A percentile compares a stretch with the other conserved stretches of the same genome.
Conservation (phyloP, 1,140 invertebrate species). For the Bombus difficillimus region DNA sequence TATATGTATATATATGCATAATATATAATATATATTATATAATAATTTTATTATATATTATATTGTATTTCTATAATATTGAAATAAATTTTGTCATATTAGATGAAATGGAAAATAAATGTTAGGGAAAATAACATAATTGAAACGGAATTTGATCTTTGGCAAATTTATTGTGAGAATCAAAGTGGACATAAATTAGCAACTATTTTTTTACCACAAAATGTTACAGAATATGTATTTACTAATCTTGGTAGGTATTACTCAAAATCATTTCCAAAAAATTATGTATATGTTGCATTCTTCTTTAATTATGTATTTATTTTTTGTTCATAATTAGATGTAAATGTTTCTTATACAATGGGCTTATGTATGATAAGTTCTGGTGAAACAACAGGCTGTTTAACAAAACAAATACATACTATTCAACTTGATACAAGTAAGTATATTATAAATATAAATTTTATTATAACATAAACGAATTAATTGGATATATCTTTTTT, state of each 20-base stretch:
- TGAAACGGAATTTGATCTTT: conserved; percentile 76
- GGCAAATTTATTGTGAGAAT: conserved; percentile 81
- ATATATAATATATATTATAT: no score
- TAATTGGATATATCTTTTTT: conserved; percentile 16
- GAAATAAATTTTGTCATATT: conserved; percentile 27
- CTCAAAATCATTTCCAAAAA: conserved; percentile 1
- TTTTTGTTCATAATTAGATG: conserved; percentile 62
- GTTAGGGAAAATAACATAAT: conserved; percentile 69
- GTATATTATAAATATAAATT: conserved; percentile 1
- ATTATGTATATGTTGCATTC: conserved; percentile 2
- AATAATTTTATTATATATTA: no score
- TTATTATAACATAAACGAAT: neutral
- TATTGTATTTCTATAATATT: neutral
- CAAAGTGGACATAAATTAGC: conserved; percentile 74
- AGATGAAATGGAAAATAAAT: conserved; percentile 81
- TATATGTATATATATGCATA: no score
- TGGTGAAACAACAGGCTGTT: conserved; percentile 68
- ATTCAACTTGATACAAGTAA: conserved; percentile 57
- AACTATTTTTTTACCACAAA: conserved; percentile 76
- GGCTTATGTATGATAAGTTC: conserved; percentile 76
- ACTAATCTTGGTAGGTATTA: conserved; percentile 79
- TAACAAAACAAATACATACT: conserved; percentile 72
- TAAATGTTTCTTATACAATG: conserved; percentile 81
- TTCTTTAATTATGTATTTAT: conserved; percentile 5
- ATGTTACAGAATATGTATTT: conserved; percentile 79